phyloP scores from a whole-genome alignment of 2,888 invertebrate genomes.

The Pomacea canaliculata region DNA sequence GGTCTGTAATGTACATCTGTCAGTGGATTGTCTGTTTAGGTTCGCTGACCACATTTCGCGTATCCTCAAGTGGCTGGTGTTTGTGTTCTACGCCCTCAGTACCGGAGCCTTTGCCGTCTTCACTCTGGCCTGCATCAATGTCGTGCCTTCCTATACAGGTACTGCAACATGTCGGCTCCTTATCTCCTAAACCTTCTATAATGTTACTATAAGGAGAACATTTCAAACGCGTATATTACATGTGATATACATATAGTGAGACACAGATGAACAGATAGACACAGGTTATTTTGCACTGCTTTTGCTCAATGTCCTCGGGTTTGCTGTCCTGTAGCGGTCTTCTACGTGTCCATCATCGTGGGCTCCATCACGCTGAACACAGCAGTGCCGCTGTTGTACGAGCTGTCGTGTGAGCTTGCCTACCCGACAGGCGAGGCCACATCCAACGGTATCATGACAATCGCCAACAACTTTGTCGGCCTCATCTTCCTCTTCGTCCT shows the following conservation, averaged over 20 bases:
- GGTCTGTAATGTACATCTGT: no score
- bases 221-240: no score
- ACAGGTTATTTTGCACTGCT: no score
- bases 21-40: slow-evolving; percentile 28
- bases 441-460: slow-evolving; percentile 53
- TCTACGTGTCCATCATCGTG: slow-evolving; percentile 47
- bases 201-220: no score
- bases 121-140: slow-evolving; percentile 36
- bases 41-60: slow-evolving; percentile 53
- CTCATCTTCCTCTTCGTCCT: slow-evolving; percentile 52
- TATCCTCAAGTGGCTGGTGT: slow-evolving; percentile 46
- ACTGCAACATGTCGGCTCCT: background rate
- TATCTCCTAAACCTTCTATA: background rate
- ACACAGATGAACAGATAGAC: no score
- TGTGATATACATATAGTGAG: no score
- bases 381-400: slow-evolving; percentile 51
- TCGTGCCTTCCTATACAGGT: slow-evolving; percentile 46
- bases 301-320: no score
- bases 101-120: slow-evolving; percentile 25
- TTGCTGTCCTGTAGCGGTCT: slow-evolving; percentile 34
- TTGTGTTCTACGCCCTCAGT: slow-evolving; percentile 27
- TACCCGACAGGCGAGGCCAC: slow-evolving; percentile 58
- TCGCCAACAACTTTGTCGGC: slow-evolving; percentile 51
- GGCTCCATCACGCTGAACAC: slow-evolving; percentile 46
- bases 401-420: slow-evolving; percentile 54